A percentile compares a stretch with the other conserved stretches of the same genome.
These are phyloP conservation scores for Drosophila repletoides DNA, from an alignment of 1,140 invertebrate species.

Conservation along the genomic window DNA sequence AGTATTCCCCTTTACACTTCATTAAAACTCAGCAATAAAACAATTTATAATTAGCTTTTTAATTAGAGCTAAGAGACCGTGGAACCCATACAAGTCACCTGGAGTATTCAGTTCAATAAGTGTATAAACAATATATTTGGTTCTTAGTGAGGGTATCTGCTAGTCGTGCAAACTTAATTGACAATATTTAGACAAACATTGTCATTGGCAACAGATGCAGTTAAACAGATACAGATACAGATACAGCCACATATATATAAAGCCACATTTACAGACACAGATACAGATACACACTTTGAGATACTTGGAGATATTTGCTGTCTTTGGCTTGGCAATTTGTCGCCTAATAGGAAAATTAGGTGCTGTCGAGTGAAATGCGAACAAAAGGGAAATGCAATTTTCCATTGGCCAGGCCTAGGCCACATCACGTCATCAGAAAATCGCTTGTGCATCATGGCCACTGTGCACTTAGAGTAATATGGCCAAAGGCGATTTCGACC, in stretches of 20 bases:
- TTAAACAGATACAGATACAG: background rate
- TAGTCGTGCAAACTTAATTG: too few relatives aligned
- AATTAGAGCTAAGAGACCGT: too few relatives aligned
- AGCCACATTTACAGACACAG: background rate
- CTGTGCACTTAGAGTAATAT: constrained; percentile 60
- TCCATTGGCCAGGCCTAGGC: constrained; percentile 2
- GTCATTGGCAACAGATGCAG: constrained; percentile 36
- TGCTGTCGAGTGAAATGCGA: constrained; percentile 20
- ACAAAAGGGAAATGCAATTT: constrained; percentile 40
- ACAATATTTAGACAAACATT: constrained; percentile 18
- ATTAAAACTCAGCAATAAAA: too few relatives aligned
- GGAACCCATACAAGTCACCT: too few relatives aligned
- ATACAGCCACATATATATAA: background rate
- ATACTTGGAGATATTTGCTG: background rate
- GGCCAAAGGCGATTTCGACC: constrained; percentile 45
- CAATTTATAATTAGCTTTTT: too few relatives aligned
- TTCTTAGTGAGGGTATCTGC: too few relatives aligned
- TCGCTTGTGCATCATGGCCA: constrained; percentile 26
- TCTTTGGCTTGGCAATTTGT: constrained; percentile 16
- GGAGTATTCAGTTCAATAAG: too few relatives aligned
- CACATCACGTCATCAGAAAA: constrained; percentile 33
- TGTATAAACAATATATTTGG: too few relatives aligned
- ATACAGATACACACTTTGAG: background rate
- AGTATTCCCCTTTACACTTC: too few relatives aligned
- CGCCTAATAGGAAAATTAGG: constrained; percentile 49